Conservation (phyloP, 2,888 invertebrate genomes). For the Acanthosepion pharaonis region DNA sequence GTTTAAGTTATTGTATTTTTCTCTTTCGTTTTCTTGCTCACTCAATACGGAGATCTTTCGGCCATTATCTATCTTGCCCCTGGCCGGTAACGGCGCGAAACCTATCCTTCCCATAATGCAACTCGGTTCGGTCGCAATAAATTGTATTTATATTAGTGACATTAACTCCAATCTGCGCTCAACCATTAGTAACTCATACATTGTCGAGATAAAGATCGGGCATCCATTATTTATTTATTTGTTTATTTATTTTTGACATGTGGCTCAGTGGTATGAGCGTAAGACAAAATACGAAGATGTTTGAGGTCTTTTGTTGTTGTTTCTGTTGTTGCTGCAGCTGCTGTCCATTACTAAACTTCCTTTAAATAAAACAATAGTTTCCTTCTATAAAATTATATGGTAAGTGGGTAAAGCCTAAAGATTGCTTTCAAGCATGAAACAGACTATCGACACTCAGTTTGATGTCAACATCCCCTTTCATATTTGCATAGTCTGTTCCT, state of each 20-base stretch:
- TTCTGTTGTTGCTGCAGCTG: no score
- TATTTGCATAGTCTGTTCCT: no score
- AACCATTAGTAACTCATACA: conserved; percentile 17
- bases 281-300: not conserved
- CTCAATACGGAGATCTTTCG: not conserved
- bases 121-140: not conserved
- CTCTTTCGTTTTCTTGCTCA: not conserved
- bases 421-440: no score
- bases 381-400: no score
- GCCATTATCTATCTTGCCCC: not conserved
- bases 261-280: not conserved
- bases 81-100: not conserved
- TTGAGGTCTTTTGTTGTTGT: no score
- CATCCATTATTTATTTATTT: not conserved
- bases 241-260: not conserved
- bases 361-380: no score
- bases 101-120: not conserved
- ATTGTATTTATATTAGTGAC: not conserved
- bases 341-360: no score
- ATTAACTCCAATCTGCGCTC: not conserved
- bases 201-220: not conserved
- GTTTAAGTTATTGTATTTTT: not conserved
- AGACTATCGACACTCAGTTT: no score
- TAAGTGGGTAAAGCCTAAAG: no score
- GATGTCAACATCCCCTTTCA: no score